These are phyloP conservation scores for Marronus borbonicus DNA, from an alignment of 2,888 invertebrate species.

Conservation along the genomic window DNA sequence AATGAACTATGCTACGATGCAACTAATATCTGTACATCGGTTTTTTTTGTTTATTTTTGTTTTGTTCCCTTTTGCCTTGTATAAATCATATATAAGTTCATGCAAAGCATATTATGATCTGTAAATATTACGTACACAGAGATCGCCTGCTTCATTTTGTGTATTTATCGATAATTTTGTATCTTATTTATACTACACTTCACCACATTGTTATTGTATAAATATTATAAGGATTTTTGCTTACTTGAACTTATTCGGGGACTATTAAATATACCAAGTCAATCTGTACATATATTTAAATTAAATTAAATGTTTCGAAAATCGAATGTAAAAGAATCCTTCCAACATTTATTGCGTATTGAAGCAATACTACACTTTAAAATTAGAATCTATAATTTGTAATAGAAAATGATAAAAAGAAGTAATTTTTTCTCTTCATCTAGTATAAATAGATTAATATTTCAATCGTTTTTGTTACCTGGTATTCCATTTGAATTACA, in stretches of 20 bases:
- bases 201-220: constrained; percentile 3
- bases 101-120: neutral
- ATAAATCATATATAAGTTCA: constrained; percentile 13
- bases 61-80: constrained; percentile 34
- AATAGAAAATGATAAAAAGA: neutral
- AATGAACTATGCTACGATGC: constrained; percentile 52
- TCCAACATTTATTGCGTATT: neutral
- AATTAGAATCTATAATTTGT: neutral
- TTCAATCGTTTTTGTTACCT: neutral
- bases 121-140: constrained; percentile 21
- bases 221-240: constrained; percentile 12
- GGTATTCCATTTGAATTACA: neutral
- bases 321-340: constrained; percentile 21
- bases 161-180: constrained; percentile 17
- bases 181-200: constrained; percentile 31
- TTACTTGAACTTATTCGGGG: neutral
- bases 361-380: neutral
- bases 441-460: neutral
- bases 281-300: neutral
- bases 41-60: constrained; percentile 49
- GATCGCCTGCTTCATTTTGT: constrained; percentile 7
- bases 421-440: constrained; percentile 24
- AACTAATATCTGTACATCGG: constrained; percentile 54
- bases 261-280: neutral
- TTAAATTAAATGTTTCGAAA: neutral